Percentiles rank a stretch among this genome's conserved stretches.
Evolutionary conservation across 1,140 invertebrate species (phyloP).

Genomic region (Riptortus pedestris): DNA sequence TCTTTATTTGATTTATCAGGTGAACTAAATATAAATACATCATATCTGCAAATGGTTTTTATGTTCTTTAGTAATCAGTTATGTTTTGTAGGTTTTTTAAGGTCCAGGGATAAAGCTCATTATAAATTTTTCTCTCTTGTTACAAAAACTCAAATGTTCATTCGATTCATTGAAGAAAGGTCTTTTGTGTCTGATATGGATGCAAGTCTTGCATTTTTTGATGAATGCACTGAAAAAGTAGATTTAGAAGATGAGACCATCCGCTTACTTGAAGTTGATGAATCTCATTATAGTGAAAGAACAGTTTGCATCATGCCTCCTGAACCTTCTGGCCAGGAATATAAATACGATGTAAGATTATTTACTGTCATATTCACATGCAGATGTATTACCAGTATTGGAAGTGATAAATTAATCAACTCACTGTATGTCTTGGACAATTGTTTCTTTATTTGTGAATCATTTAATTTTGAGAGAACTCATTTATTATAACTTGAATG

Average conservation of each 20-base stretch:
- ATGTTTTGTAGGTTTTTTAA: constrained; percentile 44
- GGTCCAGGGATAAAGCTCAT: constrained; percentile 64
- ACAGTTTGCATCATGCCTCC: constrained; percentile 95
- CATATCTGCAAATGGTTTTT: background rate
- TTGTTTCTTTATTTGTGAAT: too few species aligned
- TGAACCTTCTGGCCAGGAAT: constrained; percentile 50
- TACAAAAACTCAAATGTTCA: constrained; percentile 94
- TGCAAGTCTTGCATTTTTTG: constrained; percentile 87
- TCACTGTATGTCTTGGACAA: too few species aligned
- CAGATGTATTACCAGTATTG: too few species aligned
- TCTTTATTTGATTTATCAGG: constrained; percentile 90
- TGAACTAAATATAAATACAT: constrained; percentile 41
- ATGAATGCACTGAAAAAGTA: constrained; percentile 84
- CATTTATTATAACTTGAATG: too few species aligned
- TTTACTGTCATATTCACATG: too few species aligned
- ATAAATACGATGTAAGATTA: constrained; percentile 38
- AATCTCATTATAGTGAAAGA: constrained; percentile 65
- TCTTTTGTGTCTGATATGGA: constrained; percentile 97
- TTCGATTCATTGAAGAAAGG: constrained; percentile 95
- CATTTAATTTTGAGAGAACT: too few species aligned
- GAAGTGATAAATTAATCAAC: too few species aligned
- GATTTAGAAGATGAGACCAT: constrained; percentile 43
- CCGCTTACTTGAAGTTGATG: constrained; percentile 63
- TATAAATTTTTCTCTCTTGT: constrained; percentile 83
- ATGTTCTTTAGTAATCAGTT: background rate